These are phyloP conservation scores for Clarias pachynema DNA, from an alignment of 2,797 vertebrate species.

Conservation along the genomic window DNA sequence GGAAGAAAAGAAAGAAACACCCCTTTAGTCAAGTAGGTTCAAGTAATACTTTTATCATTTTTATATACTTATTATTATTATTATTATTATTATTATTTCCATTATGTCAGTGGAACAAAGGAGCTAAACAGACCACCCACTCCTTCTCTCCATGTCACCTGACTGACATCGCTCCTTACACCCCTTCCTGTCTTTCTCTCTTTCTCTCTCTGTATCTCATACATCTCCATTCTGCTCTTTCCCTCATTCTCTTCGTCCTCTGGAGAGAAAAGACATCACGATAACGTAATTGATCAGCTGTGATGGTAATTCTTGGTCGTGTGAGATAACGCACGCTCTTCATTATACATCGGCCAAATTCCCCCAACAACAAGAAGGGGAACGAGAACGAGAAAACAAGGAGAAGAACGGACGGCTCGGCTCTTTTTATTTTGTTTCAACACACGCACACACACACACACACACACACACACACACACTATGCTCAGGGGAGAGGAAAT, in stretches of 20 bases:
- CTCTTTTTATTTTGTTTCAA: constrained; percentile 1
- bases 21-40: neutral
- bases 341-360: constrained; percentile 51
- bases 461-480: neutral
- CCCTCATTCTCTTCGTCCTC: neutral
- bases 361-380: constrained; percentile 16
- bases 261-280: constrained; percentile 36
- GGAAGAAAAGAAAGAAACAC: neutral
- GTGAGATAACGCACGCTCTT: constrained; percentile 47
- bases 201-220: neutral
- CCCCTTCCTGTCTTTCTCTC: neutral
- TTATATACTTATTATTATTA: too few relatives aligned
- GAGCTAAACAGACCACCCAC: neutral
- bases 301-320: constrained; percentile 48
- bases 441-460: neutral
- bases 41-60: neutral
- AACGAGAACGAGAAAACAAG: neutral
- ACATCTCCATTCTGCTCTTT: neutral
- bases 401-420: neutral
- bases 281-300: constrained; percentile 49
- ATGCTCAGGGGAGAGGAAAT: constrained; percentile 26
- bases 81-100: too few relatives aligned
- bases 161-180: neutral
- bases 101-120: neutral
- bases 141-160: neutral